Conservation (phyloP, 2,113 vertebrate genomes). For the Sterna hirundo region DNA sequence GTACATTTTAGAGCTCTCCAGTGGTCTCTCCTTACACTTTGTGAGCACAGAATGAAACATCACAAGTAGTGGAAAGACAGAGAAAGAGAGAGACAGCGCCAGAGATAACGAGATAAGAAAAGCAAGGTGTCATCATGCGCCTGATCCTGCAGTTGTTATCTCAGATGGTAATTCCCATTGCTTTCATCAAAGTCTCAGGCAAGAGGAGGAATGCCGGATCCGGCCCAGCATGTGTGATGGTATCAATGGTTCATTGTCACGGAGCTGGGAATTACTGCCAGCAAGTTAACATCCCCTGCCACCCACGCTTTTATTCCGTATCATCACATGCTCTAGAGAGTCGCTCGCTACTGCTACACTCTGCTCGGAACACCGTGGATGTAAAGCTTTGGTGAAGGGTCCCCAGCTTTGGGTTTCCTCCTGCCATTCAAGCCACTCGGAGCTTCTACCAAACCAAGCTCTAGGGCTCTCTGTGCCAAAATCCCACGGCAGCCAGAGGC, state of each 20-base stretch:
- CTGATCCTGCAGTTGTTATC: conserved; percentile 4
- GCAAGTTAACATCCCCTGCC: background rate
- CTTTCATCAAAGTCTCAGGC: conserved; percentile 44
- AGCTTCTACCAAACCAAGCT: background rate
- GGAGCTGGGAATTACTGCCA: conserved; percentile 48
- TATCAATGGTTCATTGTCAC: conserved; percentile 49
- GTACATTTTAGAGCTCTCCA: background rate
- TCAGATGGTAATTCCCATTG: background rate
- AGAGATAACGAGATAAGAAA: background rate
- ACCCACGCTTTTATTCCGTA: conserved; percentile 4
- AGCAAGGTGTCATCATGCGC: background rate
- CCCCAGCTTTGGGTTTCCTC: background rate
- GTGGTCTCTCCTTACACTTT: background rate
- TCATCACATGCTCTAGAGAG: background rate
- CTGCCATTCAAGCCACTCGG: background rate
- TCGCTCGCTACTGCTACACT: background rate
- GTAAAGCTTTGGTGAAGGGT: background rate
- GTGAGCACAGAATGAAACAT: background rate
- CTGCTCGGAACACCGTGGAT: background rate
- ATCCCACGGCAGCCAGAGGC: background rate
- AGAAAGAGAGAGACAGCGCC: background rate
- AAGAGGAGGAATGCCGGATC: conserved; percentile 6
- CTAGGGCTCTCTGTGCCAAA: background rate
- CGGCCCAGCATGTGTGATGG: background rate
- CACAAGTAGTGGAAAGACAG: background rate